These are phyloP conservation scores for Chaetorhynchus papuensis DNA, from an alignment of 2,113 vertebrate species.

Conservation along the genomic window DNA sequence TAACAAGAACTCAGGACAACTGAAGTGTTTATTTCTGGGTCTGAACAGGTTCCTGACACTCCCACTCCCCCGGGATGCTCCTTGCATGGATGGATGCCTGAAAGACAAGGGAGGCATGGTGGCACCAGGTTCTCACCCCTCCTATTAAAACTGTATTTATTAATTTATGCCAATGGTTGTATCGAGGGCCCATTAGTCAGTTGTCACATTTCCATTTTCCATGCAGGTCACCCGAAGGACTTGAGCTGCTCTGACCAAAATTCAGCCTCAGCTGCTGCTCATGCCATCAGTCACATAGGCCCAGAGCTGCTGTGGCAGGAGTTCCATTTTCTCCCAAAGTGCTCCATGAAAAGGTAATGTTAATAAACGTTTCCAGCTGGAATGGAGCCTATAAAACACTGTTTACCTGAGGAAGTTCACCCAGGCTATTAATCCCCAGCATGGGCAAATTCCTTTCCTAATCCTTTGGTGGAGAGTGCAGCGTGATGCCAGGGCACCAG, in stretches of 20 bases:
- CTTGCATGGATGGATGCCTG: accelerated
- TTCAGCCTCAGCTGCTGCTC: not conserved
- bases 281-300: accelerated
- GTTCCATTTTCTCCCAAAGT: not conserved
- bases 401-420: not conserved
- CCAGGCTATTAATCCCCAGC: not conserved
- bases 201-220: not conserved
- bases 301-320: not conserved
- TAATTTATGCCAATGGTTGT: not conserved
- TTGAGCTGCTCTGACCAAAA: not conserved
- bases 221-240: not conserved
- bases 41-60: accelerated
- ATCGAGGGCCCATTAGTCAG: accelerated
- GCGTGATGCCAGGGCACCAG: not conserved
- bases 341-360: not conserved
- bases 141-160: not conserved
- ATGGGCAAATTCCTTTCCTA: accelerated
- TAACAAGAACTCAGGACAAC: not conserved
- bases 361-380: not conserved
- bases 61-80: accelerated
- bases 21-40: not conserved
- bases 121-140: not conserved
- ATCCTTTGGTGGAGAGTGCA: not conserved
- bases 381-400: not conserved
- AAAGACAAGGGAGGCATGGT: not conserved